These are phyloP conservation scores for Chloroclysta siterata DNA, from an alignment of 2,888 invertebrate species.

Conservation along the genomic window DNA sequence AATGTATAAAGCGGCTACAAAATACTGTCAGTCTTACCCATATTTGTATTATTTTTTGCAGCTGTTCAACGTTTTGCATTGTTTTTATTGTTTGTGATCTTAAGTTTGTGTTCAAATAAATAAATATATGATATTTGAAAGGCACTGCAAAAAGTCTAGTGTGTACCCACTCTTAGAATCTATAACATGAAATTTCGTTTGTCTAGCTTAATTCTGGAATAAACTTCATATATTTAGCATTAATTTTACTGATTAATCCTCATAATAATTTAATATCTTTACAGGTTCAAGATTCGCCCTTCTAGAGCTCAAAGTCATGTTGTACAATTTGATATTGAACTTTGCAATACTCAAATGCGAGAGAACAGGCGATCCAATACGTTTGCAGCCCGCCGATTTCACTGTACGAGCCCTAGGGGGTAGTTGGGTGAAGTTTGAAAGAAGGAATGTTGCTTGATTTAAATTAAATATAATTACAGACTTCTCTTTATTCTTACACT, in stretches of 20 bases:
- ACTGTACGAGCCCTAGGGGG: slow-evolving; percentile 59
- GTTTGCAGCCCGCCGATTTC: slow-evolving; percentile 52
- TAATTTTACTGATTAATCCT: neutral
- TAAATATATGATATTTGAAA: no score
- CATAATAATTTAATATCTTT: neutral
- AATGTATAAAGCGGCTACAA: no score
- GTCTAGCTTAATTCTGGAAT: no score
- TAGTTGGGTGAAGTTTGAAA: slow-evolving; percentile 60
- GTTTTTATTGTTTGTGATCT: no score
- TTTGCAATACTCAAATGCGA: slow-evolving; percentile 63
- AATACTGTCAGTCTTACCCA: no score
- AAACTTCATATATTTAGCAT: no score
- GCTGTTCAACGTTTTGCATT: no score
- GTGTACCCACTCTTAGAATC: no score
- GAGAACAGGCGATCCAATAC: slow-evolving; percentile 68
- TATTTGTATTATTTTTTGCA: no score
- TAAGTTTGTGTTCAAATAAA: no score
- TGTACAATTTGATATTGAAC: slow-evolving; percentile 62
- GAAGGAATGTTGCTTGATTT: slow-evolving; percentile 14
- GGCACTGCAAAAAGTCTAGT: no score
- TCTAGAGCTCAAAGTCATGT: slow-evolving; percentile 66
- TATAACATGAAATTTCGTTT: no score
- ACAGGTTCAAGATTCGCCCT: slow-evolving; percentile 44
- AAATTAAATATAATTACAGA: neutral
- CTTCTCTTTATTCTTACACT: neutral